Conservation (phyloP, 2,797 vertebrate species). For the Orientallactaga sibirica region DNA sequence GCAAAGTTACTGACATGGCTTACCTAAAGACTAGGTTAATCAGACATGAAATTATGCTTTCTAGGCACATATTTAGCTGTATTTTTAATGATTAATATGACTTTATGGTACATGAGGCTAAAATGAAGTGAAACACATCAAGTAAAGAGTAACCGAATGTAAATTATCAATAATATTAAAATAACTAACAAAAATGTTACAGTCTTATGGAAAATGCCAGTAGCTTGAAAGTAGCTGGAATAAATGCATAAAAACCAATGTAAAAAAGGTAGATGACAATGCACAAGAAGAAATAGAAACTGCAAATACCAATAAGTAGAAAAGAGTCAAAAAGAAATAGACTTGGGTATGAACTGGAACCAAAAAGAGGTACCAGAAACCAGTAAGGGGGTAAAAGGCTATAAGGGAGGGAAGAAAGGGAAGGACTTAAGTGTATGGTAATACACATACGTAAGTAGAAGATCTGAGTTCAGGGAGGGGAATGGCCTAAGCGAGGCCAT, state of each 20-base stretch:
- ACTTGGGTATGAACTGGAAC: no score
- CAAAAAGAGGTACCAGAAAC: no score
- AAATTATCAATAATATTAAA: conserved; percentile 5
- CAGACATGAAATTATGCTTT: not conserved
- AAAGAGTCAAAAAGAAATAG: not conserved
- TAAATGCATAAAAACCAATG: not conserved
- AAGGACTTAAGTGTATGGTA: no score
- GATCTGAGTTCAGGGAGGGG: no score
- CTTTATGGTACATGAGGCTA: not conserved
- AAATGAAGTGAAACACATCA: not conserved
- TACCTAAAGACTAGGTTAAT: not conserved
- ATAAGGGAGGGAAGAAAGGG: no score
- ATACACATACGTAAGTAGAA: no score
- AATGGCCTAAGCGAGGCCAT: no score
- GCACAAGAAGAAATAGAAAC: not conserved
- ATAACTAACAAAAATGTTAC: conserved; percentile 30
- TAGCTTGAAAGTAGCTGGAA: not conserved
- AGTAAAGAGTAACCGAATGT: not conserved
- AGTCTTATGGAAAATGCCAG: conserved; percentile 7
- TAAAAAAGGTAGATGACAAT: not conserved
- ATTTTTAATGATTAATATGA: not conserved
- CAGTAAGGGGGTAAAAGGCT: no score
- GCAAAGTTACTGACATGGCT: not conserved
- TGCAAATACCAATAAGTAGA: not conserved
- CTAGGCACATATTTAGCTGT: not conserved